These are phyloP conservation scores for Belgica antarctica DNA, from an alignment of 2,888 invertebrate genomes.

Conservation along the genomic window DNA sequence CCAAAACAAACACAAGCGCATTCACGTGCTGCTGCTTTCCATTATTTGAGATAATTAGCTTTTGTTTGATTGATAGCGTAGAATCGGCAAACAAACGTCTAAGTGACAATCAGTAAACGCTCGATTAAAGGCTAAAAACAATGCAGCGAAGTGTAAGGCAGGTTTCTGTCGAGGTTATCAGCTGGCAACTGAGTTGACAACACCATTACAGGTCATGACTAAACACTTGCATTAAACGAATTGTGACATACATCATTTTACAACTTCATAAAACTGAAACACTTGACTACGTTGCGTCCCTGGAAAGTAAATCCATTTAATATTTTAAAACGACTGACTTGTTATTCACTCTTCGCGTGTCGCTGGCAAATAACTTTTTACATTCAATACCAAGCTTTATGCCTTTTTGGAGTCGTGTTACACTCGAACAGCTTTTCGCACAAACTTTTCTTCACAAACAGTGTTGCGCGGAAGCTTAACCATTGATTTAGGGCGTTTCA, in stretches of 20 bases:
- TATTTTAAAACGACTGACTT: constrained; percentile 7
- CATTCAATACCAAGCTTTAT: background rate
- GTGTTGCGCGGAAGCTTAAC: background rate
- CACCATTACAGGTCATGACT: background rate
- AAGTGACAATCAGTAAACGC: background rate
- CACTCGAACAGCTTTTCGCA: background rate
- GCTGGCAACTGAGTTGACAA: background rate
- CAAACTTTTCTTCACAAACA: background rate
- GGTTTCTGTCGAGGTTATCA: background rate
- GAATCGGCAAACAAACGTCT: no score
- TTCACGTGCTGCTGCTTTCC: background rate
- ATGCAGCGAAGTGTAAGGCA: background rate
- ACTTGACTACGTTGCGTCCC: background rate
- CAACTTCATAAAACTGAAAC: background rate
- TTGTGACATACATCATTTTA: background rate
- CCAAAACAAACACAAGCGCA: background rate
- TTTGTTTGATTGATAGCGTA: no score
- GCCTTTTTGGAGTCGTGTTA: background rate
- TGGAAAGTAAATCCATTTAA: background rate
- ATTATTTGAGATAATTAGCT: background rate
- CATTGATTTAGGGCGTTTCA: background rate
- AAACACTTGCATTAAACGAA: background rate
- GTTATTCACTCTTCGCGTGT: constrained; percentile 5
- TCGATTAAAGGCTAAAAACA: no score
- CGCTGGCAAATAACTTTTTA: background rate